A percentile compares a stretch with the other conserved stretches of the same genome.
phyloP scores from a whole-genome alignment of 2,113 vertebrate genomes.

The Lanius ludovicianus region DNA sequence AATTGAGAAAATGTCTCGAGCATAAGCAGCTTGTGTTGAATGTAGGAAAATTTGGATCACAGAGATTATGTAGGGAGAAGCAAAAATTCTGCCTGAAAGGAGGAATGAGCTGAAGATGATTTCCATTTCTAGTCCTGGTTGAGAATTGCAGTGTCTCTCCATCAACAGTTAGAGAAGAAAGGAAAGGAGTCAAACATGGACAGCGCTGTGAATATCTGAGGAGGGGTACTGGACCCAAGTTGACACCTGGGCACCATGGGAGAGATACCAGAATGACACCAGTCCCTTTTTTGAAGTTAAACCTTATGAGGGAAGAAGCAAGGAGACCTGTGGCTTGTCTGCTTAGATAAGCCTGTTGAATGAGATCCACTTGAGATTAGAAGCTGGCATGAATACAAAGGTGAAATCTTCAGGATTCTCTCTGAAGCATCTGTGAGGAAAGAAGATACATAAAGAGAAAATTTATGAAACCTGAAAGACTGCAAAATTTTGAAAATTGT shows the following conservation, averaged over 20 bases:
- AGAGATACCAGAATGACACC: background rate
- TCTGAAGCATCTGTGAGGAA: background rate
- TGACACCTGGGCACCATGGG: background rate
- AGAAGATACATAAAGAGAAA: background rate
- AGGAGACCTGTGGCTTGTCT: background rate
- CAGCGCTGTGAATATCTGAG: background rate
- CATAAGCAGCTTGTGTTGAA: background rate
- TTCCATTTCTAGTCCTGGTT: background rate
- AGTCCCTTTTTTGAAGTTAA: background rate
- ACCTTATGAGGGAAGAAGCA: background rate
- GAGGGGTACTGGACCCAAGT: background rate
- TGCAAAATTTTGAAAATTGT: background rate
- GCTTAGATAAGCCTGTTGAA: background rate
- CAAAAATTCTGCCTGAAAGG: background rate
- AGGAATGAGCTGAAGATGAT: background rate
- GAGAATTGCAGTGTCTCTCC: background rate
- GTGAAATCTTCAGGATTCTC: background rate
- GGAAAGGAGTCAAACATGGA: accelerated
- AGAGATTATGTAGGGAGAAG: background rate
- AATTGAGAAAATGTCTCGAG: background rate
- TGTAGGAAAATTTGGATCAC: background rate
- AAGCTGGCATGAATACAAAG: background rate
- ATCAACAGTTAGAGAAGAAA: background rate
- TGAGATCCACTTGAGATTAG: background rate
- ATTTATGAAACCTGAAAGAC: background rate